phyloP scores from a whole-genome alignment of 1,140 invertebrate species.

The Aphaenogaster rudis region DNA sequence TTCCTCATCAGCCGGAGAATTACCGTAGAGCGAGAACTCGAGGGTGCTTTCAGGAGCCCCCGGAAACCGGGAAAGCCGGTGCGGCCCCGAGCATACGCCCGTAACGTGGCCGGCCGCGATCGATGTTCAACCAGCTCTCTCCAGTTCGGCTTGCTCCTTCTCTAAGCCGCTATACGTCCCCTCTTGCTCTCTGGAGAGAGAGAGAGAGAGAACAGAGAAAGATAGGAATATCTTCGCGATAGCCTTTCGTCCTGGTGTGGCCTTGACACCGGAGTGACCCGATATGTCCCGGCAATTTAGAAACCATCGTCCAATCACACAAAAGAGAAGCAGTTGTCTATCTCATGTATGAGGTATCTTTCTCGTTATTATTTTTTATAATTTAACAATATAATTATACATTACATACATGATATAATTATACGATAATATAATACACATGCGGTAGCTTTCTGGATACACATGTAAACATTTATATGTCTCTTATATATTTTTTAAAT shows the following conservation, averaged over 20 bases:
- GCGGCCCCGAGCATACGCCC: constrained; percentile 50
- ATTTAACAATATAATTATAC: background rate
- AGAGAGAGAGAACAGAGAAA: constrained; percentile 9
- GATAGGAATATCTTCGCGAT: background rate
- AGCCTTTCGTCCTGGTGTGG: constrained; percentile 43
- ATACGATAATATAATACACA: background rate
- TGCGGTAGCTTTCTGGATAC: background rate
- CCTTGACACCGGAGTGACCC: constrained; percentile 35
- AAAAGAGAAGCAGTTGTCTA: background rate
- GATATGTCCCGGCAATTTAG: constrained; percentile 6
- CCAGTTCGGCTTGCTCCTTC: constrained; percentile 40
- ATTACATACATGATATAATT: background rate
- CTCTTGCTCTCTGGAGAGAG: constrained; percentile 2
- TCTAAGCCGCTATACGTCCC: background rate
- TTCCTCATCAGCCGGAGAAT: constrained; percentile 61
- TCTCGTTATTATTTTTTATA: background rate
- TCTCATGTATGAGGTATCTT: background rate
- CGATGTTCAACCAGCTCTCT: constrained; percentile 43
- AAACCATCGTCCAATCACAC: background rate
- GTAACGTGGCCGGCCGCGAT: constrained; percentile 52
- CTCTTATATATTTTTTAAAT: background rate
- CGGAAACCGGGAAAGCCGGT: constrained; percentile 59
- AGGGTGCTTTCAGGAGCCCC: constrained; percentile 53
- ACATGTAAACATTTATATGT: background rate
- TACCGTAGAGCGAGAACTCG: constrained; percentile 59